A percentile compares a stretch with the other conserved stretches of the same genome.
Evolutionary conservation across 1,140 invertebrate genomes (phyloP).

Genomic region (Zaprionus capensis): DNA sequence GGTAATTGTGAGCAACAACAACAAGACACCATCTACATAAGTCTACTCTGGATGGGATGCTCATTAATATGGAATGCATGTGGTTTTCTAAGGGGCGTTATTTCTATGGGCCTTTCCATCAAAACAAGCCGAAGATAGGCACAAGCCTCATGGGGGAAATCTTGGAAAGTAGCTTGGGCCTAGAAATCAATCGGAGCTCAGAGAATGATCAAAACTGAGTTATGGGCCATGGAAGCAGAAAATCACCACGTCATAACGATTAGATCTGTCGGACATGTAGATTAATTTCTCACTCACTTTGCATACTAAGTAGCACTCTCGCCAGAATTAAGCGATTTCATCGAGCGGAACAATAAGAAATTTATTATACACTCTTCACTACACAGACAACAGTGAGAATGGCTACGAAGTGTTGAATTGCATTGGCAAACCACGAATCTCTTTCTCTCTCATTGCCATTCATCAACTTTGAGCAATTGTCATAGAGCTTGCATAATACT

Average conservation of each 20-base stretch:
- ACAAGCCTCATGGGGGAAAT: constrained; percentile 22
- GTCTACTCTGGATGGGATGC: constrained; percentile 16
- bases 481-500: constrained; percentile 51
- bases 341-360: background rate
- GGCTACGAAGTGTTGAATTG: background rate
- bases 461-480: constrained; percentile 40
- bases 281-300: constrained; percentile 24
- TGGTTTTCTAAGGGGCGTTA: constrained; percentile 24
- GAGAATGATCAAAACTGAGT: constrained; percentile 23
- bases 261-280: constrained; percentile 8
- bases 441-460: constrained; percentile 19
- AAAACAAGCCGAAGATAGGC: constrained; percentile 11
- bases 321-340: background rate
- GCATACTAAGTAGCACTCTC: constrained; percentile 24
- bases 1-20: constrained; percentile 43
- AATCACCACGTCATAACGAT: constrained; percentile 22
- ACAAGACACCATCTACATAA: background rate
- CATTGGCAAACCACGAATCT: background rate
- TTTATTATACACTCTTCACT: background rate
- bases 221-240: constrained; percentile 23
- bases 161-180: constrained; percentile 17
- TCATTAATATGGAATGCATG: constrained; percentile 67
- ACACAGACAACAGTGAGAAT: background rate
- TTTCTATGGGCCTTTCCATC: constrained; percentile 11
- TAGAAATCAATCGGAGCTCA: constrained; percentile 40